phyloP scores from a whole-genome alignment of 2,113 vertebrate species.

The Meles meles region DNA sequence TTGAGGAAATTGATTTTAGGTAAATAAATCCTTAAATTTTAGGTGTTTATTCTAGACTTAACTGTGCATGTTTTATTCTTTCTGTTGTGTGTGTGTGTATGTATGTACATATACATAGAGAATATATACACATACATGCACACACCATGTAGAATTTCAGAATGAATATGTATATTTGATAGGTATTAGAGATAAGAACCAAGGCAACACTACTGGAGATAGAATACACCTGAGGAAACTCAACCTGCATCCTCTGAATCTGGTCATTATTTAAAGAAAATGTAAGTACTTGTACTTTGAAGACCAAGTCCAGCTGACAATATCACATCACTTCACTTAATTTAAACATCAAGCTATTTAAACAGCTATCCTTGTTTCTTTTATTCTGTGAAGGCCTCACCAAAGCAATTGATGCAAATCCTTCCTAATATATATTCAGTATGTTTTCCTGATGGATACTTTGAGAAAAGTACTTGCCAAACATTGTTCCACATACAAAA shows the following conservation, averaged over 20 bases:
- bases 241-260: background rate
- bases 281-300: background rate
- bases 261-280: background rate
- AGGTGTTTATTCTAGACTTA: background rate
- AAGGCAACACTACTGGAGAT: background rate
- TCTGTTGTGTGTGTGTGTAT: background rate
- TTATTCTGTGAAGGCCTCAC: background rate
- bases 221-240: background rate
- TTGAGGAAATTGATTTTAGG: background rate
- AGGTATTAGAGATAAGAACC: background rate
- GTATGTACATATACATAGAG: background rate
- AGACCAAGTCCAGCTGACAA: background rate
- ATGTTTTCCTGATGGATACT: background rate
- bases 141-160: background rate
- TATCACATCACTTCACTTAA: background rate
- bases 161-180: background rate
- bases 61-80: background rate
- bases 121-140: background rate
- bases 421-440: background rate
- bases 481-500: background rate
- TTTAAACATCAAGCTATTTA: background rate
- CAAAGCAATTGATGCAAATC: background rate
- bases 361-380: background rate
- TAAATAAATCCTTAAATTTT: background rate
- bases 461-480: background rate